Conservation (phyloP, 2,888 invertebrate genomes). For the Isotomurus palustris region DNA sequence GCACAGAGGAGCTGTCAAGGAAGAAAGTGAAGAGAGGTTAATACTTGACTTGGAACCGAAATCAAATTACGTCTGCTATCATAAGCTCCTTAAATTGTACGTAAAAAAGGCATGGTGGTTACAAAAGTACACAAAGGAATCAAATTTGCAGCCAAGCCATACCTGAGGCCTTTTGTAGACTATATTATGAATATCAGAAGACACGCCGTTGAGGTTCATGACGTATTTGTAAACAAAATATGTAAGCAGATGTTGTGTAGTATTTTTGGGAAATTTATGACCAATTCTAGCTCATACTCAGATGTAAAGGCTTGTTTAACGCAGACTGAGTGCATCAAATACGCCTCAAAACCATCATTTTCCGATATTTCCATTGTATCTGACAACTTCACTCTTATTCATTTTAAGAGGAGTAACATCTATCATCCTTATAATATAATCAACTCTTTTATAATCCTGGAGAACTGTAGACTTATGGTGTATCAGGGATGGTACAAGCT, state of each 20-base stretch:
- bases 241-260: neutral
- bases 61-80: neutral
- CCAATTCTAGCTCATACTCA: neutral
- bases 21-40: neutral
- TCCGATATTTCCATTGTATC: neutral
- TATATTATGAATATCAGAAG: neutral
- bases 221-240: neutral
- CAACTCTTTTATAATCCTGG: neutral
- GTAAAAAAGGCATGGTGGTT: neutral
- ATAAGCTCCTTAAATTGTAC: neutral
- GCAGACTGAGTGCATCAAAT: neutral
- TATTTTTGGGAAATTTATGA: neutral
- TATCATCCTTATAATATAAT: neutral
- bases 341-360: neutral
- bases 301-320: conserved; percentile 1
- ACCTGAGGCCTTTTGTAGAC: neutral
- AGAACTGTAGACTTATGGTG: neutral
- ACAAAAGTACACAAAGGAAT: neutral
- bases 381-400: conserved; percentile 1
- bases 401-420: neutral
- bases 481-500: conserved; percentile 1
- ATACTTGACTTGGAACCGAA: neutral
- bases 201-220: neutral
- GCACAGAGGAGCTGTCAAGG: neutral
- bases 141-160: neutral